phyloP scores from a whole-genome alignment of 2,888 invertebrate genomes.

The Gandaritis pyraliata region DNA sequence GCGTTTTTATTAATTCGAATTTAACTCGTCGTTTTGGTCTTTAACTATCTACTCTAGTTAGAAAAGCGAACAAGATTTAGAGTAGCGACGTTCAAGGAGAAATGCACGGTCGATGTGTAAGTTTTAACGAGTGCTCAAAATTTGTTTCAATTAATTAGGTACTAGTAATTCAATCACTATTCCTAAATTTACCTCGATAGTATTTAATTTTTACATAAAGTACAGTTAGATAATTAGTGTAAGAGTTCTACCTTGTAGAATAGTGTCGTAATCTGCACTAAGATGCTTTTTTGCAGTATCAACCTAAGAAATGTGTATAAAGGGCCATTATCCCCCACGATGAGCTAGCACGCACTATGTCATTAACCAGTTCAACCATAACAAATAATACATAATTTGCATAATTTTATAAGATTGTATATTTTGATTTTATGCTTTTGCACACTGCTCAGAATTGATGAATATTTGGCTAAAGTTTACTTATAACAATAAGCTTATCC shows the following conservation, averaged over 20 bases:
- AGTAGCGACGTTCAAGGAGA: constrained; percentile 76
- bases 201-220: constrained; percentile 70
- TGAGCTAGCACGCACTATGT: background rate
- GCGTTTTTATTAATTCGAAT: constrained; percentile 52
- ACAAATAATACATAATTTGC: background rate
- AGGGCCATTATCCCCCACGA: constrained; percentile 7
- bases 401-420: background rate
- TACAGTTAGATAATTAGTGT: constrained; percentile 62
- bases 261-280: constrained; percentile 29
- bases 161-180: constrained; percentile 82
- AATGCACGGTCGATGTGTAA: constrained; percentile 81
- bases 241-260: constrained; percentile 56
- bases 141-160: constrained; percentile 77
- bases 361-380: background rate
- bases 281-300: constrained; percentile 9
- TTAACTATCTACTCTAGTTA: constrained; percentile 76
- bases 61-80: constrained; percentile 74
- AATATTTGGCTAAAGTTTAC: background rate
- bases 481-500: constrained; percentile 45
- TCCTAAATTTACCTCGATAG: constrained; percentile 76
- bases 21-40: constrained; percentile 76
- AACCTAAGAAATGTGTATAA: constrained; percentile 5
- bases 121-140: constrained; percentile 83
- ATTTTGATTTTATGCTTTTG: background rate
- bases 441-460: background rate